Evolutionary conservation across 2,888 invertebrate genomes (phyloP), one percentile per base, ranked within the genome.

Genomic region (Exocentrus adspersus): DNA sequence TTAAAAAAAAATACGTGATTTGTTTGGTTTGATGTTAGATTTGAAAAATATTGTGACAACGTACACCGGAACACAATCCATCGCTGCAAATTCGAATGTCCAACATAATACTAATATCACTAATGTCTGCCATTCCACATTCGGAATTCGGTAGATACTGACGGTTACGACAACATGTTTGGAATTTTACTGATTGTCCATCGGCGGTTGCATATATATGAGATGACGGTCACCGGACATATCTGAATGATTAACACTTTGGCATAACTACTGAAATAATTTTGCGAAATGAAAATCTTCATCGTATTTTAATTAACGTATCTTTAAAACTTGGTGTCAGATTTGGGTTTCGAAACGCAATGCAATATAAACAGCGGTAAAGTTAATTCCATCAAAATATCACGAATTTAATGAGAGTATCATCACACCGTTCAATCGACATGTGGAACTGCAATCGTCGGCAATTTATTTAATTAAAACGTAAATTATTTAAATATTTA

Each of bases 101-200:
- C 37, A 20, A 41, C 52, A 52, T 52, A 52, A 52, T 41, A 48
- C 14, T 21, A 52, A 52, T 41, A 52, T 52, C 21, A 41, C 41
- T 41, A 65, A 68, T 68, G 62, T 65, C 64, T 65, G 67, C 64
- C 60, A 68, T 68, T 68, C 64, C 58, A 60, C 60, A 60, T 62
- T 65, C 45, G 67, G 67, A 65, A 59, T 62, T 64, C 56, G 53
- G 24, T 56, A 58, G 61, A 48, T 58, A 59, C 42, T 58, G 56
- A 50, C 51, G 62, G 62, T 61, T 64, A 56, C 41, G 62, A 51
- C 50, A 50, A 50, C 12, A 37, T 21, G 32, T n/a, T 20, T 12
- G 52, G 52, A 52, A 52, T 52, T 37, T 41, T 20, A 19, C 37
- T 12, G 41, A 21, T 20, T 52, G 21, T 48, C 24, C 16, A 19